Conservation (phyloP, 2,797 vertebrate genomes). For the Sebastes matsubarae region DNA sequence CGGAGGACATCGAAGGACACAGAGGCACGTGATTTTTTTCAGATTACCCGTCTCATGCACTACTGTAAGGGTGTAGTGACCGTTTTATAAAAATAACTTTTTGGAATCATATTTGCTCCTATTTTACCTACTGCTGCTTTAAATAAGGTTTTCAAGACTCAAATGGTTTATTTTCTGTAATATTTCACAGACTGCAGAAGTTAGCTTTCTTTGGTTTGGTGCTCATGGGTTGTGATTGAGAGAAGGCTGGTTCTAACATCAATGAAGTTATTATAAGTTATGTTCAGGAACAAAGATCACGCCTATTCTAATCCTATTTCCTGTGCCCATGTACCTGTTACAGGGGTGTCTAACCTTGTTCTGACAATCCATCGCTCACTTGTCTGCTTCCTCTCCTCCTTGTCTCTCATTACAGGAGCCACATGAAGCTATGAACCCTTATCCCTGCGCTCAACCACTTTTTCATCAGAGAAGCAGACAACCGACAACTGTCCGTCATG, state of each 20-base stretch:
- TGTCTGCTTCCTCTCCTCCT: neutral
- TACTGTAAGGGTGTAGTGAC: rapidly evolving
- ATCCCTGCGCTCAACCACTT: too few relatives aligned
- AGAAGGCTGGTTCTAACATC: neutral
- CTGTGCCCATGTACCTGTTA: neutral
- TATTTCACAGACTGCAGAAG: neutral
- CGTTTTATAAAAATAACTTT: too few relatives aligned
- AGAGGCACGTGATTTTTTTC: too few relatives aligned
- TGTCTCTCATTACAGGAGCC: neutral
- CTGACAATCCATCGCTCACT: neutral
- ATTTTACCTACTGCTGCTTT: too few relatives aligned
- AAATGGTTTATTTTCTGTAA: neutral
- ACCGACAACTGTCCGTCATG: too few relatives aligned
- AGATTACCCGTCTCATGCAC: too few relatives aligned
- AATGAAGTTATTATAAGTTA: neutral
- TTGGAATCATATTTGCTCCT: too few relatives aligned
- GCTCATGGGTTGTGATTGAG: neutral
- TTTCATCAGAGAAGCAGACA: too few relatives aligned
- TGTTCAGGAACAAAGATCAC: neutral
- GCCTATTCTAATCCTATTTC: neutral
- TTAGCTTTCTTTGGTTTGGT: neutral
- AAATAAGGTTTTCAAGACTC: neutral
- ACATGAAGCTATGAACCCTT: neutral
- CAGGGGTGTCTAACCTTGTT: neutral
- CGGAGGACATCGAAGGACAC: too few relatives aligned